Evolutionary conservation across 2,113 vertebrate genomes (phyloP), one percentile per base, ranked within the genome.

Genomic region (Archocentrus centrarchus): DNA sequence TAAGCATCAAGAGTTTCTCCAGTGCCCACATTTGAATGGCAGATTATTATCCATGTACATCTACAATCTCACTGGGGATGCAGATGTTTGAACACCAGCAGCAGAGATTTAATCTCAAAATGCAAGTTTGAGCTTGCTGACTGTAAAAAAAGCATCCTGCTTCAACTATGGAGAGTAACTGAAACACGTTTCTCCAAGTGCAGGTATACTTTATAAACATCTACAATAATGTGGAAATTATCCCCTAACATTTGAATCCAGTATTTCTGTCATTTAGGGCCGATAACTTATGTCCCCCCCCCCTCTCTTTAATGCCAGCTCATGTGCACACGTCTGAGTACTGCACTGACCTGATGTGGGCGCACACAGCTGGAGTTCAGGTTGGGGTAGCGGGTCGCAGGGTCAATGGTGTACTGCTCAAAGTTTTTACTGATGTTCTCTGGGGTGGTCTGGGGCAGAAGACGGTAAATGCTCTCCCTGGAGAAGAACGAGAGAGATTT

Each of bases 391-490:
- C 98, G 97, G 0, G 97, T 98, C 1, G 93, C 95, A 0, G 98
- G 98, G 85, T 99, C 98, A 66, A 99, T 95, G 8, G 96, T 96
- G 89, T 99, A 99, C 92, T 97, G 98, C 10, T 99, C 98, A 89
- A 99, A 98, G 95, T 99, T 98, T 91, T 99, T 99, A 87, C 93
- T 97, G 95, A 99, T 98, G 94, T 99, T 99, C 93, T 98, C 98
- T 3, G 97, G 96, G 14, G 98, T 99, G 0, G 98, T 99, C 82
- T 99, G 98, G 92, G 98, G 98, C 88, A 99, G 94, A n/a, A 99
- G 96, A 39, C 98, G 95, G 87, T 99, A 99, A 81, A 99, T 93
- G 82, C 97, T 98, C 86, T 99, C 98, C 89, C 98, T 99, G 86
- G 57, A 0, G 84, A 79, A 77, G 59, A 86, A 41, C 80, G 3